Conservation (phyloP, 2,113 vertebrate species). For the Hydropotes inermis region DNA sequence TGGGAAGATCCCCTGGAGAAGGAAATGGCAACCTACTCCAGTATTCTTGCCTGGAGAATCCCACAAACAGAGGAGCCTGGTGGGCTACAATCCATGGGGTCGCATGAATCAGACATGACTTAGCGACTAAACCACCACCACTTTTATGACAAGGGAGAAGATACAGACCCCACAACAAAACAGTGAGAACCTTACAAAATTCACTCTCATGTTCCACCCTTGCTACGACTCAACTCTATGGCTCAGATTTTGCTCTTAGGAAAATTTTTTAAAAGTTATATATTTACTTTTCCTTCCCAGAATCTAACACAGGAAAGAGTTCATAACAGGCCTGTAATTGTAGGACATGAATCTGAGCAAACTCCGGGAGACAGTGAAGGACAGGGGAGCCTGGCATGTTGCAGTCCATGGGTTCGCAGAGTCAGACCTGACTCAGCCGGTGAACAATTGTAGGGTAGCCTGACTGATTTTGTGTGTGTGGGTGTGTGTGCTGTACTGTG, state of each 20-base stretch:
- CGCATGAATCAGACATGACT: neutral
- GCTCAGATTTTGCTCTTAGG: neutral
- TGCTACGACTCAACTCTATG: neutral
- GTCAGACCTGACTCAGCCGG: neutral
- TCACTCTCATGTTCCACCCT: neutral
- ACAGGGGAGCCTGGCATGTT: neutral
- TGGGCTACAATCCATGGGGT: neutral
- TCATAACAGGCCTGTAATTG: neutral
- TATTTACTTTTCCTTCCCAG: neutral
- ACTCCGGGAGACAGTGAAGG: neutral
- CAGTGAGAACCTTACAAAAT: neutral
- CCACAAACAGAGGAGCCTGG: neutral
- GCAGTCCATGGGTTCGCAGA: neutral
- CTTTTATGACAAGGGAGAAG: neutral
- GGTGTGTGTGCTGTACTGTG: neutral
- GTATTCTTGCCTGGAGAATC: neutral
- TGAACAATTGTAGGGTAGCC: neutral
- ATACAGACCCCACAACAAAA: neutral
- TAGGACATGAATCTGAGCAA: neutral
- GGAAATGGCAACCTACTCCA: neutral
- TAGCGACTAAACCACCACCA: neutral
- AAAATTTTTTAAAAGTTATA: neutral
- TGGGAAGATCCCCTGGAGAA: neutral
- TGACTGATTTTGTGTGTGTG: neutral
- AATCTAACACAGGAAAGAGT: neutral